A percentile compares a stretch with the other conserved stretches of the same genome.
phyloP scores from a whole-genome alignment of 1,140 invertebrate genomes.

The Wiebesia pumilae region DNA sequence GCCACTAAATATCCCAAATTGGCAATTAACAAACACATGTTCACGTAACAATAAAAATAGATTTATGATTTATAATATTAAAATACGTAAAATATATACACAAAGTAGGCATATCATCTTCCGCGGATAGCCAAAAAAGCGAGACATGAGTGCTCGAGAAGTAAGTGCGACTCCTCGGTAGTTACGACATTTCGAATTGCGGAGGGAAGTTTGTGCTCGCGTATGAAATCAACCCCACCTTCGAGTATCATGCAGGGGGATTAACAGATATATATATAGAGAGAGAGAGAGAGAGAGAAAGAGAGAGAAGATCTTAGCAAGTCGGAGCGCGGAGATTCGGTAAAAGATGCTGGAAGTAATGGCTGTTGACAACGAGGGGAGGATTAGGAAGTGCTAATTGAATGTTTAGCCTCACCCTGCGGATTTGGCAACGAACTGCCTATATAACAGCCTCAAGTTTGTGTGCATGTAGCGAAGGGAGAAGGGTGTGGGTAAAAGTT shows the following conservation, averaged over 20 bases:
- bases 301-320: slow-evolving; percentile 55
- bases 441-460: not conserved
- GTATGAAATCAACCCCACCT: slow-evolving; percentile 61
- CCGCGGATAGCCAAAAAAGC: not conserved
- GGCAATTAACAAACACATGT: too few species aligned
- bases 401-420: slow-evolving; percentile 69
- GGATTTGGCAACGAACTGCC: not conserved
- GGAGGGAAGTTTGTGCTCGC: slow-evolving; percentile 58
- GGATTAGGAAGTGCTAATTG: slow-evolving; percentile 75
- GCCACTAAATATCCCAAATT: too few species aligned
- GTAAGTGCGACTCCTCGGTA: slow-evolving; percentile 53
- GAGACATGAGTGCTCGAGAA: slow-evolving; percentile 51
- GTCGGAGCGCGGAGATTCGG: slow-evolving; percentile 55
- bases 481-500: slow-evolving; percentile 1
- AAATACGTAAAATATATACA: not conserved
- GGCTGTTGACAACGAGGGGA: slow-evolving; percentile 71
- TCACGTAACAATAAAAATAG: too few species aligned
- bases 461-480: too few species aligned
- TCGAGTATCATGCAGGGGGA: slow-evolving; percentile 73
- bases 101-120: not conserved
- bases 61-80: too few species aligned
- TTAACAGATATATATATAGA: slow-evolving; percentile 73
- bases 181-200: slow-evolving; percentile 62
- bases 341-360: slow-evolving; percentile 76
- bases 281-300: slow-evolving; percentile 56